A percentile compares a stretch with the other conserved stretches of the same genome.
Conservation (phyloP, 2,113 vertebrate species). For the Siniperca knerii region DNA sequence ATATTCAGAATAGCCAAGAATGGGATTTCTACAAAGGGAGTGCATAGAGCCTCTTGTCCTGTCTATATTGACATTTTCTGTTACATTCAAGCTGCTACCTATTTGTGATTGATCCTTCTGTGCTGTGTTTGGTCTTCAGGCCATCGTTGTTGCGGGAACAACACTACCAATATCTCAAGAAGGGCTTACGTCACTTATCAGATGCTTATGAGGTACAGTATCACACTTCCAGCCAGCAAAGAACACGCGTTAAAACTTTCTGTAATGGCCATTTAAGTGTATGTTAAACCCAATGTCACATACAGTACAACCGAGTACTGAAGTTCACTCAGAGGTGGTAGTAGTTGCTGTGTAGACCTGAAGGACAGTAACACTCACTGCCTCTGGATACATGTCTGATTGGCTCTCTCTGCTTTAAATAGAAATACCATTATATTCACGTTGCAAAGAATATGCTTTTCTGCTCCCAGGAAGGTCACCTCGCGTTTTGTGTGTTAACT, state of each 20-base stretch:
- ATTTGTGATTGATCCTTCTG: neutral
- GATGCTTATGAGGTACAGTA: slow-evolving; percentile 93
- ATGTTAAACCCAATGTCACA: neutral
- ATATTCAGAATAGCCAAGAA: neutral
- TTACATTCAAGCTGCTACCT: neutral
- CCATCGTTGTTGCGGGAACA: slow-evolving; percentile 91
- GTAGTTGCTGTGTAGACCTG: neutral
- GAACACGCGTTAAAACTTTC: neutral
- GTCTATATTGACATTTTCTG: neutral
- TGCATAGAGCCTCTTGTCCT: neutral
- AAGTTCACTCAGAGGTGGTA: neutral
- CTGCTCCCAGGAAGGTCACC: slow-evolving; percentile 33
- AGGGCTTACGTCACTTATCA: slow-evolving; percentile 93
- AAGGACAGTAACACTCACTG: neutral
- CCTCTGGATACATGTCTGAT: neutral
- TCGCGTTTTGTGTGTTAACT: neutral
- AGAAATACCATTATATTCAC: slow-evolving; percentile 14
- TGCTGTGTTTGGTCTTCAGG: slow-evolving; percentile 77
- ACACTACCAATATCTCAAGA: slow-evolving; percentile 95
- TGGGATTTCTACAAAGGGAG: neutral
- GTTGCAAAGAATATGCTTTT: neutral
- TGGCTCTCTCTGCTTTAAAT: slow-evolving; percentile 10
- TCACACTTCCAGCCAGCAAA: neutral
- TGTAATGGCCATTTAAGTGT: neutral
- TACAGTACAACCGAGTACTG: neutral